phyloP scores from a whole-genome alignment of 2,113 vertebrate species.

The Alces alces region DNA sequence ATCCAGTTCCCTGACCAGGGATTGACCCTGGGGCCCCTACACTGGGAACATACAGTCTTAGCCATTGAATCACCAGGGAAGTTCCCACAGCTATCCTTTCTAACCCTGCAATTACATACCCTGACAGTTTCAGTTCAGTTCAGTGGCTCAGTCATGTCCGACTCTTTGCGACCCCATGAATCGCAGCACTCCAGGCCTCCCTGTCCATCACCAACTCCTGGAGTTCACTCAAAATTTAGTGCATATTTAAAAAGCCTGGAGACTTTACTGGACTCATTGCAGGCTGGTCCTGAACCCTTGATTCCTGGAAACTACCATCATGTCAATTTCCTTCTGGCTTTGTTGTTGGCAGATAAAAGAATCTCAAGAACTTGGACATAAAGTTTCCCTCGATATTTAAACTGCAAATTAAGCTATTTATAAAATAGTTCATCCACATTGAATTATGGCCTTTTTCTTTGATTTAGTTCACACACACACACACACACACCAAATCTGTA shows the following conservation, averaged over 20 bases:
- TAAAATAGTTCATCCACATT: not conserved
- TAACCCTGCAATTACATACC: not conserved
- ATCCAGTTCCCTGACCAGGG: not conserved
- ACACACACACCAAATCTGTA: not conserved
- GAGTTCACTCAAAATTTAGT: not conserved
- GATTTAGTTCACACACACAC: not conserved
- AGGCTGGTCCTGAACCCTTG: not conserved
- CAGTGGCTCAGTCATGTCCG: too few species aligned
- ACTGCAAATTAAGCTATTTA: constrained; percentile 2
- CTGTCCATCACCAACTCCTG: too few species aligned
- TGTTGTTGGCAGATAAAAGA: not conserved
- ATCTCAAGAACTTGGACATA: not conserved
- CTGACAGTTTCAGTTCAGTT: not conserved
- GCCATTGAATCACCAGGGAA: not conserved
- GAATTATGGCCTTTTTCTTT: not conserved
- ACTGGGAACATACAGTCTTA: not conserved
- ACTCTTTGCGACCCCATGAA: too few species aligned
- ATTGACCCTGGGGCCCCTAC: not conserved
- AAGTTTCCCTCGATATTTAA: not conserved
- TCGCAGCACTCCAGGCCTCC: too few species aligned
- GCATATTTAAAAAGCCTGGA: not conserved
- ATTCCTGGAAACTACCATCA: not conserved
- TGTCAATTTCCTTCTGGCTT: not conserved
- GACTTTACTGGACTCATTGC: fast-evolving
- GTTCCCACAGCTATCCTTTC: fast-evolving